These are phyloP conservation scores for Chelonus insularis DNA, from an alignment of 1,140 invertebrate species.

Conservation along the genomic window DNA sequence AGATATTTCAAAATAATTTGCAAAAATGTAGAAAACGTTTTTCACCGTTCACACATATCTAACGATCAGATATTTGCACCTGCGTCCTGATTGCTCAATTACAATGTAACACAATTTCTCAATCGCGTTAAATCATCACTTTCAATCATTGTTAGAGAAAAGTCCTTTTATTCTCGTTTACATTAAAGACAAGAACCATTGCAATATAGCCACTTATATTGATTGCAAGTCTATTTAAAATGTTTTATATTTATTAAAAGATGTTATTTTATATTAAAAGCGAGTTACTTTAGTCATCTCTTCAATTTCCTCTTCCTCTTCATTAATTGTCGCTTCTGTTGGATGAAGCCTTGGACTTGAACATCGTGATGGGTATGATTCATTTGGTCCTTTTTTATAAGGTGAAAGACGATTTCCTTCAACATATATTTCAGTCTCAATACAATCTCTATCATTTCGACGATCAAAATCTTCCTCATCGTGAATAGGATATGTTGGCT, in stretches of 20 bases:
- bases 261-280: slow-evolving; percentile 38
- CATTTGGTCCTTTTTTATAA: slow-evolving; percentile 36
- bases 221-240: too few relatives aligned
- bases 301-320: slow-evolving; percentile 42
- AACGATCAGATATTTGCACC: slow-evolving; percentile 39
- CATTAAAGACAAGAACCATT: too few relatives aligned
- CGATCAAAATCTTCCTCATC: slow-evolving; percentile 26
- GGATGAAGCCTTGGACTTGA: slow-evolving; percentile 43
- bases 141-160: too few relatives aligned
- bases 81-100: slow-evolving; percentile 47
- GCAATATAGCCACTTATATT: too few relatives aligned
- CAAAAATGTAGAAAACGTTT: too few relatives aligned
- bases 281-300: slow-evolving; percentile 44
- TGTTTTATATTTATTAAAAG: background rate
- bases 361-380: slow-evolving; percentile 45
- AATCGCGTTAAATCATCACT: background rate
- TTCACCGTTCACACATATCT: background rate
- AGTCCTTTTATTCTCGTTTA: too few relatives aligned
- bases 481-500: slow-evolving; percentile 27
- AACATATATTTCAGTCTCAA: slow-evolving; percentile 48
- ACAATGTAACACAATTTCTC: slow-evolving; percentile 43
- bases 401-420: slow-evolving; percentile 37
- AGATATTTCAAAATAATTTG: too few relatives aligned
- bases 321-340: slow-evolving; percentile 44
- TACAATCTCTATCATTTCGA: slow-evolving; percentile 32